A percentile compares a stretch with the other conserved stretches of the same genome.
phyloP scores from a whole-genome alignment of 1,140 invertebrate genomes.

The Ips nitidus region DNA sequence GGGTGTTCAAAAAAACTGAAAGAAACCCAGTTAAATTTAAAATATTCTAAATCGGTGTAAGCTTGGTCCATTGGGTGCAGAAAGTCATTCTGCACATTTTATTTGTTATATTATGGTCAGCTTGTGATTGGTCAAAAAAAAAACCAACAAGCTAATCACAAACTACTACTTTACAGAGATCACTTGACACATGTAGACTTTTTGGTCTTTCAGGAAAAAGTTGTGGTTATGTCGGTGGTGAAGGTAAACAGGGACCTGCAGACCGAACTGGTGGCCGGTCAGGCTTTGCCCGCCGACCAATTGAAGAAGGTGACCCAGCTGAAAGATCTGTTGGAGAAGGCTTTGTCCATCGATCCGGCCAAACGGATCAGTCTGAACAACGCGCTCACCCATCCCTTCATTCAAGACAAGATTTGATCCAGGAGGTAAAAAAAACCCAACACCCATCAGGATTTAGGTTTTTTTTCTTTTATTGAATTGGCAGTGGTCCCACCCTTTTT shows the following conservation, averaged over 20 bases:
- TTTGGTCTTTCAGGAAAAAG: slow-evolving; percentile 79
- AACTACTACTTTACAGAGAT: too few species aligned
- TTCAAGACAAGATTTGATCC: slow-evolving; percentile 81
- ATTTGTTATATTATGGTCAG: too few species aligned
- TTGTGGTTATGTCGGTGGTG: slow-evolving; percentile 92
- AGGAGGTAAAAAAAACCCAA: slow-evolving; percentile 29
- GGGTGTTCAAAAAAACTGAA: too few species aligned
- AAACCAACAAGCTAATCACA: too few species aligned
- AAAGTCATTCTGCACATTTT: too few species aligned
- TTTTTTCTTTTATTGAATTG: background rate
- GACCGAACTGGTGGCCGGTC: slow-evolving; percentile 82
- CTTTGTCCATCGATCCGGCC: slow-evolving; percentile 88
- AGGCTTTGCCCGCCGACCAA: slow-evolving; percentile 87
- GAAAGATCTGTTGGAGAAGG: slow-evolving; percentile 91
- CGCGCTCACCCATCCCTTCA: slow-evolving; percentile 94
- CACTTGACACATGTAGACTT: background rate
- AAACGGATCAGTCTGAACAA: slow-evolving; percentile 93
- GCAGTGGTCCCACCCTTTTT: background rate
- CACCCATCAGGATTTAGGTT: background rate
- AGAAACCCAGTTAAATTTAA: too few species aligned
- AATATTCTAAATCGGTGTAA: too few species aligned
- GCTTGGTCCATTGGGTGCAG: too few species aligned
- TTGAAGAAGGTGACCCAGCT: slow-evolving; percentile 88
- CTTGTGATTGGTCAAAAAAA: too few species aligned
- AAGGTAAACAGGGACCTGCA: slow-evolving; percentile 83